Evolutionary conservation across 2,888 invertebrate genomes (phyloP).

Genomic region (Lepidochitona cinerea): DNA sequence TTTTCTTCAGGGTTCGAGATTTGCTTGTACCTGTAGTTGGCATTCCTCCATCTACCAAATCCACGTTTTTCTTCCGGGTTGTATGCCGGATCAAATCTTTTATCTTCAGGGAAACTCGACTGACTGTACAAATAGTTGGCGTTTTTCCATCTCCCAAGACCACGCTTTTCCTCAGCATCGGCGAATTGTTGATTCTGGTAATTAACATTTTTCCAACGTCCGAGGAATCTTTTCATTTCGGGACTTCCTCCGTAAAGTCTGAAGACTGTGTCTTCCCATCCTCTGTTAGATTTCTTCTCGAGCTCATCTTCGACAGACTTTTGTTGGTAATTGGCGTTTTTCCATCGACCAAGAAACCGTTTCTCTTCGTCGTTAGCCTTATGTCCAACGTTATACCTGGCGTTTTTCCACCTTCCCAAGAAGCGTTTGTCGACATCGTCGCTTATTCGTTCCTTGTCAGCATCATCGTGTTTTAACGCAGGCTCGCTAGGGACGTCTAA

Average conservation of each 20-base stretch:
- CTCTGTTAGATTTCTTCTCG: neutral
- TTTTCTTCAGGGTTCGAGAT: neutral
- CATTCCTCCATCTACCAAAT: neutral
- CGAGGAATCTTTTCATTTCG: neutral
- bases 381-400: neutral
- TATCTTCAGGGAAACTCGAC: neutral
- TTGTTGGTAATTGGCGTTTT: slow-evolving; percentile 5
- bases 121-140: neutral
- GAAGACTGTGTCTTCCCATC: neutral
- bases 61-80: neutral
- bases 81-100: neutral
- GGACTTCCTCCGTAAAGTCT: neutral
- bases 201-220: slow-evolving; percentile 3
- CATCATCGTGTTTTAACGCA: too few species aligned
- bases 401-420: slow-evolving; percentile 1
- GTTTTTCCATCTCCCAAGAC: neutral
- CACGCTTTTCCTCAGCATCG: neutral
- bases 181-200: neutral
- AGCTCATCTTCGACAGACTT: neutral
- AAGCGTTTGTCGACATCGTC: neutral
- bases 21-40: neutral
- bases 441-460: too few species aligned
- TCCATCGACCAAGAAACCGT: slow-evolving; percentile 4
- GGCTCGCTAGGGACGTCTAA: too few species aligned
- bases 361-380: neutral